Evolutionary conservation across 2,888 invertebrate genomes (phyloP), one percentile per base, ranked within the genome.

Genomic region (Cryptocephalus primarius): DNA sequence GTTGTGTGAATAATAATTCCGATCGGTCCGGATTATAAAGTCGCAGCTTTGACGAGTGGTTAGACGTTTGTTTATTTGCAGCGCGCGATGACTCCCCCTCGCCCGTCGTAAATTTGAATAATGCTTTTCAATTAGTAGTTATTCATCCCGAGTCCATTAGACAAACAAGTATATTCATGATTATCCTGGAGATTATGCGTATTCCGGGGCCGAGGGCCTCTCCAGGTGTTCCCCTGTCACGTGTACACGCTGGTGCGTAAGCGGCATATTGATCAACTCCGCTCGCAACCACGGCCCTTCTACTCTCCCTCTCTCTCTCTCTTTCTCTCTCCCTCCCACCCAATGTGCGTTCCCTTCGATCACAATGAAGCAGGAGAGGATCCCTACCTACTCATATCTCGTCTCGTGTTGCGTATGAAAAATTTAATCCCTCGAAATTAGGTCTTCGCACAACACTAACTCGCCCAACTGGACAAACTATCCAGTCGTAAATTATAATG

Each of bases 171-270:
- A 33, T 40, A 43, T 46, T 39, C 46, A 46, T 33, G 43, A 43
- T 42, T 43, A 43, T 33, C 33, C 43, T 34, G 39, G 36, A 46
- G 39, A 46, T 43, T 47, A 43, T 43, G 40, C 41, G 41, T 12
- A 36, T 11, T 47, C 42, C 47, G 13, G 14, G 36, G 32, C 47
- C 22, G 22, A 47, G 43, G 47, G 34, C 43, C 47, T 32, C 33
- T 47, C 43, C 47, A 47, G 47, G 47, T 47, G 47, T 43, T 47
- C 43, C 47, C 47, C 43, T 34, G 47, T 47, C 47, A 47, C 47
- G 47, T 47, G 47, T 47, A 33, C 32, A 43, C 43, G 43, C 47
- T 41, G 40, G 43, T 47, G 47, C 47, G 47, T 47, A 47, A 43
- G 47, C 47, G 47, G 43, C 40, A 42, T 47, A 47, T 47, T 43